Conservation (phyloP, 1,140 invertebrate species). For the Brachionus sp. region DNA sequence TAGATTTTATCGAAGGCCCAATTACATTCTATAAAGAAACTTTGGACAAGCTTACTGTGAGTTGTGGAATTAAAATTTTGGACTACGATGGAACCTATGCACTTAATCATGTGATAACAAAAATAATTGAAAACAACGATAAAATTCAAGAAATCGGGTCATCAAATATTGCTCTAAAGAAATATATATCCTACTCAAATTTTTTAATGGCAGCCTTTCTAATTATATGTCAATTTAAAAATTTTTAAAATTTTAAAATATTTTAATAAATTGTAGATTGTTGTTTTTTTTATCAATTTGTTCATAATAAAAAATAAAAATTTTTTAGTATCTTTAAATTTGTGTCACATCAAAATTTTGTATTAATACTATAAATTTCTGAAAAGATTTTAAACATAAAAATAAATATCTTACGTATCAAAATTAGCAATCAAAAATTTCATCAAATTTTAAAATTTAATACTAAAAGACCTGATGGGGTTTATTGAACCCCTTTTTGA, state of each 20-base stretch:
- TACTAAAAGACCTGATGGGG: too few species aligned
- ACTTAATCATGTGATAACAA: not conserved
- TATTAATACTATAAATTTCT: too few species aligned
- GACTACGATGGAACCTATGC: conserved; percentile 15
- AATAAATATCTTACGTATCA: too few species aligned
- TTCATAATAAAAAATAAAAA: not conserved
- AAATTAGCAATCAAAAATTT: too few species aligned
- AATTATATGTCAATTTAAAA: too few species aligned
- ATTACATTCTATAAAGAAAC: not conserved
- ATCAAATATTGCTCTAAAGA: not conserved
- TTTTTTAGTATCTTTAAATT: too few species aligned
- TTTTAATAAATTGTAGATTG: not conserved
- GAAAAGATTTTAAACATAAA: too few species aligned
- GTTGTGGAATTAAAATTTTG: not conserved
- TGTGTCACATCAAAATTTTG: too few species aligned
- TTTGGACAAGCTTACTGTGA: not conserved
- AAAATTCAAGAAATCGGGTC: not conserved
- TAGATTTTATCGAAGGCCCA: not conserved
- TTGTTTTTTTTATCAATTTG: not conserved
- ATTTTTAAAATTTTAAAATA: not conserved
- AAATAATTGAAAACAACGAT: not conserved
- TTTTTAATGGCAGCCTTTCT: not conserved
- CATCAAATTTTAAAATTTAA: too few species aligned
- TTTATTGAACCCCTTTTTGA: too few species aligned
- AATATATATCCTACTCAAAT: not conserved